Evolutionary conservation across 2,888 invertebrate genomes (phyloP), one percentile per base, ranked within the genome.

Genomic region (Lottia scabra): DNA sequence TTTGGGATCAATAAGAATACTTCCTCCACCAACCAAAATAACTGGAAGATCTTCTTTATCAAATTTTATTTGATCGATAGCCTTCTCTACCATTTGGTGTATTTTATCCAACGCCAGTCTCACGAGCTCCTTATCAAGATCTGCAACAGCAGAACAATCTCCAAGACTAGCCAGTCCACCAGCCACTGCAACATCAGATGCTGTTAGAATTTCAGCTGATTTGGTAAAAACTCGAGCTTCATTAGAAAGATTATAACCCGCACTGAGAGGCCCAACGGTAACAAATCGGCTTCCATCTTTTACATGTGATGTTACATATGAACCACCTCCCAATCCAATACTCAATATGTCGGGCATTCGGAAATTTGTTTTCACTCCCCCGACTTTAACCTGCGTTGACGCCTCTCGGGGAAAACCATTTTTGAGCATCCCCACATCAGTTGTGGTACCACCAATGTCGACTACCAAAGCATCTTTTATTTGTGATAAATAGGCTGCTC

Each of bases 241-340:
- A 13, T 78, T 65, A 27, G 62, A 48, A 12, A 88, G 77, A 27
- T 79, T 80, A 71, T 82, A 85, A 0, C 87, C 88, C n/a, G 87
- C 86, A 76, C 87, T 87, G 26, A 79, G 74, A 1, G 88, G 88
- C 6, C 88, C 88, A 0, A 88, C 81, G 16, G 63, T 72, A 0
- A 84, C 75, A 13, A 12, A 23, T 56, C 23, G 19, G n/a, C 45
- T 43, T 15, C 30, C 63, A n/a, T 43, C 70, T 6, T 65, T 19
- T 4, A 62, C 43, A 1, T 45, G 13, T 8, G 65, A 68, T 10
- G 68, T 66, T 6, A 88, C 84, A 56, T 87, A 82, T 0, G 88
- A 88, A 0, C 88, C 88, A 6, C 88, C 88, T 0, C 88, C 88
- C 10, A 88, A 79, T n/a, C 85, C 87, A 30, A 88, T 84, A 72